Conservation (phyloP, 2,797 vertebrate genomes). For the Amazonetta brasiliensis region DNA sequence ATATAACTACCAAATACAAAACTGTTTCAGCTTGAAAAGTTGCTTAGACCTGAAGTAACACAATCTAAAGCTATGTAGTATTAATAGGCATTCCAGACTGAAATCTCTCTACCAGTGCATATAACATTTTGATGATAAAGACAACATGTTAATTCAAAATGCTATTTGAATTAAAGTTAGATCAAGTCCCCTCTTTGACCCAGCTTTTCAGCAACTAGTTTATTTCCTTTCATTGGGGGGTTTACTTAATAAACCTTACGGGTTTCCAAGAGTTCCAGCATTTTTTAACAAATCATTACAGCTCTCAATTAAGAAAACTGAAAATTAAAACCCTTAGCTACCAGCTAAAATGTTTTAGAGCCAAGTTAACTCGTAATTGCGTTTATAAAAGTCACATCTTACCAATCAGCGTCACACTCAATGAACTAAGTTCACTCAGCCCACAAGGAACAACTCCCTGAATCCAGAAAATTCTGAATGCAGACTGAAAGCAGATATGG, state of each 20-base stretch:
- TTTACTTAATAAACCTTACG: not conserved
- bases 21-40: not conserved
- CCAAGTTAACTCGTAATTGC: not conserved
- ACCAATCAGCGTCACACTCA: not conserved
- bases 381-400: conserved; percentile 21
- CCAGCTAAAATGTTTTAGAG: not conserved
- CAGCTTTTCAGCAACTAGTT: not conserved
- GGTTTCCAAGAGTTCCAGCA: not conserved
- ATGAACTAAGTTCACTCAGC: not conserved
- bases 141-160: not conserved
- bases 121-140: not conserved
- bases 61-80: not conserved
- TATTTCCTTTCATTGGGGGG: not conserved
- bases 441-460: not conserved
- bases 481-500: not conserved
- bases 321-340: not conserved
- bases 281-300: not conserved
- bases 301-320: not conserved
- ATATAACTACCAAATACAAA: not conserved
- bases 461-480: not conserved
- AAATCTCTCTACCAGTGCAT: not conserved
- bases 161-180: not conserved
- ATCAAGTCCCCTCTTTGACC: not conserved
- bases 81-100: not conserved
- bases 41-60: not conserved